Conservation (phyloP, 1,140 invertebrate species). For the Bombus soroeensis region DNA sequence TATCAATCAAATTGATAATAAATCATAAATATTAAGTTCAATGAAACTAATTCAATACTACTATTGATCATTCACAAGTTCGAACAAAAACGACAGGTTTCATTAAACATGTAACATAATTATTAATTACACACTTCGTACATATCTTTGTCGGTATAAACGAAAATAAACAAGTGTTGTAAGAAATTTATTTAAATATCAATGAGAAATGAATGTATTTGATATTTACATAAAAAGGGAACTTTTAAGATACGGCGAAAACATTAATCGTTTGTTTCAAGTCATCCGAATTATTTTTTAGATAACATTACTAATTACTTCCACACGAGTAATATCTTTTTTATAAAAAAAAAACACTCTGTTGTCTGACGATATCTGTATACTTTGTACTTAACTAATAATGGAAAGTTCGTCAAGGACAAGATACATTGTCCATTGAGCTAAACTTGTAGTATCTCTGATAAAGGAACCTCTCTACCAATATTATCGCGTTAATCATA, state of each 20-base stretch:
- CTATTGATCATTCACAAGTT: too few species aligned
- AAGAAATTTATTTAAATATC: too few species aligned
- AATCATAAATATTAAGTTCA: background rate
- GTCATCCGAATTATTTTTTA: background rate
- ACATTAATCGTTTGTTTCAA: background rate
- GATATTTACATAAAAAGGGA: too few species aligned
- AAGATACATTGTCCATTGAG: background rate
- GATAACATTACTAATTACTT: background rate
- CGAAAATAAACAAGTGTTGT: too few species aligned
- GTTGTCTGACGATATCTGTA: background rate
- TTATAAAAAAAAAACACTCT: background rate
- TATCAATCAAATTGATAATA: background rate
- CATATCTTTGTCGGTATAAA: too few species aligned
- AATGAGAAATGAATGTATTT: too few species aligned
- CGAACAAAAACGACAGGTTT: too few species aligned
- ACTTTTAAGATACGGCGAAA: too few species aligned
- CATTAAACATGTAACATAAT: too few species aligned
- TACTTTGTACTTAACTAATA: background rate
- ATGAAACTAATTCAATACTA: too few species aligned
- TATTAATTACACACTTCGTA: too few species aligned
- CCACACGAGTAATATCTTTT: background rate
- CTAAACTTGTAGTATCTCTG: background rate
- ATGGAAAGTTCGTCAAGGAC: background rate
- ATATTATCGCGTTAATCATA: background rate
- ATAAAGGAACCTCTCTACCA: background rate